Conservation (phyloP, 2,797 vertebrate species). For the Lycodopsis pacificus region DNA sequence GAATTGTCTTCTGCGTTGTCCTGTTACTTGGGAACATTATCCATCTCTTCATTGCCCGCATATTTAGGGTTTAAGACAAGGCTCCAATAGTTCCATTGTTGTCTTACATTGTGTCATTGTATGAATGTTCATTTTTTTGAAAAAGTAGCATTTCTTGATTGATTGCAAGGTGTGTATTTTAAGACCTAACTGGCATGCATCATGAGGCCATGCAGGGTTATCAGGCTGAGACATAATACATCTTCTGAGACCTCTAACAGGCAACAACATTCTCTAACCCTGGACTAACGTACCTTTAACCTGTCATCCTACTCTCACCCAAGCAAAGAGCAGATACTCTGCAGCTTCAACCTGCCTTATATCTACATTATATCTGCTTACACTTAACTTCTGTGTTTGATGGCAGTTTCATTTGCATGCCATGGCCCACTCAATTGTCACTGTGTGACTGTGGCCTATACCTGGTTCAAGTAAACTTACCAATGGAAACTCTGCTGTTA, state of each 20-base stretch:
- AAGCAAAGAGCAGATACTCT: neutral
- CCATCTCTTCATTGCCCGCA: neutral
- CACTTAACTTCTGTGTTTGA: neutral
- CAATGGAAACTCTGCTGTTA: neutral
- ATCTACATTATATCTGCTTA: neutral
- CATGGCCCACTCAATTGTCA: no score
- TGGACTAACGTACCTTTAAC: neutral
- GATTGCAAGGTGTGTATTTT: neutral
- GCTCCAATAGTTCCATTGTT: neutral
- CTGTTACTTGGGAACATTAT: slow-evolving; percentile 1
- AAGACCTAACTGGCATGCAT: neutral
- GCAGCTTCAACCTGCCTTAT: neutral
- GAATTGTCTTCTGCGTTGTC: slow-evolving; percentile 7
- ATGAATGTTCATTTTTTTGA: neutral
- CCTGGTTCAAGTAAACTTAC: neutral
- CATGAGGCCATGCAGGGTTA: neutral
- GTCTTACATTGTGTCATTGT: neutral
- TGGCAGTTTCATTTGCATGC: neutral
- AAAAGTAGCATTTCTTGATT: slow-evolving; percentile 1
- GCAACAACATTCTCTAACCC: neutral
- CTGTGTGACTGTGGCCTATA: no score
- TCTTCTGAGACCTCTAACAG: neutral
- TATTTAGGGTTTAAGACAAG: neutral
- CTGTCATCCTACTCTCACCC: neutral
- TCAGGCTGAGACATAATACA: neutral